Evolutionary conservation across 2,113 vertebrate species (phyloP).

Genomic region (Nymphicus hollandicus): DNA sequence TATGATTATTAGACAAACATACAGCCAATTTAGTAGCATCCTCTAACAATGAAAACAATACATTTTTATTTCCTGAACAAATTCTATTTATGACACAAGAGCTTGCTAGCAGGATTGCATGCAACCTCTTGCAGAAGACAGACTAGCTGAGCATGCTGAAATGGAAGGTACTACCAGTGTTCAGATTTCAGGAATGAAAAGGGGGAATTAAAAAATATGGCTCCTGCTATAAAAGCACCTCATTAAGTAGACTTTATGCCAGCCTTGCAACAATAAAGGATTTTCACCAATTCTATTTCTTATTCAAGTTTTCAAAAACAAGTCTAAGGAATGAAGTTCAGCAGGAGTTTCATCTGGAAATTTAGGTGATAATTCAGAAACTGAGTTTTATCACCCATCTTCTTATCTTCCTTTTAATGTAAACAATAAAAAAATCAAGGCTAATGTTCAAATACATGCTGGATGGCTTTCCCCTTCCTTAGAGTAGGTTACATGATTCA

Average conservation of each 20-base stretch:
- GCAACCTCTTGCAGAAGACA: slow-evolving; percentile 8
- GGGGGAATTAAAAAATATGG: slow-evolving; percentile 57
- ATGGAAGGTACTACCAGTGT: slow-evolving; percentile 55
- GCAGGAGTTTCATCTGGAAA: slow-evolving; percentile 15
- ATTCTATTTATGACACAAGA: slow-evolving; percentile 68
- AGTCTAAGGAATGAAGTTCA: slow-evolving; percentile 30
- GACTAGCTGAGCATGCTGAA: slow-evolving; percentile 10
- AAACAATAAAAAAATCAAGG: background rate
- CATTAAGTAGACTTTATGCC: slow-evolving; percentile 55
- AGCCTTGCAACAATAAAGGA: slow-evolving; percentile 24
- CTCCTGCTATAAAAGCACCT: slow-evolving; percentile 39
- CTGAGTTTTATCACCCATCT: background rate
- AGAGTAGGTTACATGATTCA: background rate
- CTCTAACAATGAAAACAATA: slow-evolving; percentile 78
- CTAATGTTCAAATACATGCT: background rate
- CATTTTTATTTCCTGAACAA: slow-evolving; percentile 74
- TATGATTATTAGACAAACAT: slow-evolving; percentile 89
- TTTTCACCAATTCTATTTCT: slow-evolving; percentile 34
- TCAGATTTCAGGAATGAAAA: slow-evolving; percentile 62
- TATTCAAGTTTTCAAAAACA: slow-evolving; percentile 28
- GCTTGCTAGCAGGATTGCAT: slow-evolving; percentile 44
- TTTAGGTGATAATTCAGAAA: slow-evolving; percentile 3
- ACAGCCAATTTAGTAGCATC: slow-evolving; percentile 73
- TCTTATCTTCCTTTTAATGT: background rate
- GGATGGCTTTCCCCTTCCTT: background rate